Percentiles rank a stretch among this genome's conserved stretches.
These are phyloP conservation scores for Peromyscus attwateri DNA, from an alignment of 2,797 vertebrate species.

Conservation along the genomic window DNA sequence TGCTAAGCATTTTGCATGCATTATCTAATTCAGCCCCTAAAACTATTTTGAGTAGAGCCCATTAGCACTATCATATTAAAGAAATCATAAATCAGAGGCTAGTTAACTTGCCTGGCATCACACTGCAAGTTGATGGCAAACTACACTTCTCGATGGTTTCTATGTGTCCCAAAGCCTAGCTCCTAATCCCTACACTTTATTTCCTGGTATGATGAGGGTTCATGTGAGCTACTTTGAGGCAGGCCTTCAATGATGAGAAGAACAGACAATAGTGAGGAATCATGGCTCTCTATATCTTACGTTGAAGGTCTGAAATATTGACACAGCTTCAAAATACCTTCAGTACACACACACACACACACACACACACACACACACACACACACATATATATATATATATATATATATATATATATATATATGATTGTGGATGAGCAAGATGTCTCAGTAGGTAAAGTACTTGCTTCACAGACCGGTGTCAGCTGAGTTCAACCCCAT, in stretches of 20 bases:
- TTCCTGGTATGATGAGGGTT: neutral
- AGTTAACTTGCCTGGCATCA: neutral
- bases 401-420: neutral
- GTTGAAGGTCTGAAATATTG: slow-evolving; percentile 28
- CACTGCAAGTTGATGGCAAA: neutral
- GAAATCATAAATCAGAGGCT: slow-evolving; percentile 23
- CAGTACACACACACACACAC: fast-evolving
- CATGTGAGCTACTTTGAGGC: neutral
- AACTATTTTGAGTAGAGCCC: neutral
- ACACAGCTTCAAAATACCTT: slow-evolving; percentile 40
- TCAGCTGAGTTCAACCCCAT: neutral
- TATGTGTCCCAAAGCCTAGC: neutral
- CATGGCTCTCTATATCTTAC: neutral
- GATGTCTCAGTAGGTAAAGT: neutral
- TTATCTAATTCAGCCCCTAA: slow-evolving; percentile 42
- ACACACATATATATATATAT: neutral
- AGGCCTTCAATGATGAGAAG: neutral
- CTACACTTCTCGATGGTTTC: neutral
- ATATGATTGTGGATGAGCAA: neutral
- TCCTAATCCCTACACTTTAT: neutral
- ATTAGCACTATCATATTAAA: neutral
- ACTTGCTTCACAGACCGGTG: neutral
- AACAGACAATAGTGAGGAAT: neutral
- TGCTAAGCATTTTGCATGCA: neutral
- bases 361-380: fast-evolving